Base-by-base conservation (phyloP, 2,113 vertebrate genomes). In the Pituophis catenifer region DNA sequence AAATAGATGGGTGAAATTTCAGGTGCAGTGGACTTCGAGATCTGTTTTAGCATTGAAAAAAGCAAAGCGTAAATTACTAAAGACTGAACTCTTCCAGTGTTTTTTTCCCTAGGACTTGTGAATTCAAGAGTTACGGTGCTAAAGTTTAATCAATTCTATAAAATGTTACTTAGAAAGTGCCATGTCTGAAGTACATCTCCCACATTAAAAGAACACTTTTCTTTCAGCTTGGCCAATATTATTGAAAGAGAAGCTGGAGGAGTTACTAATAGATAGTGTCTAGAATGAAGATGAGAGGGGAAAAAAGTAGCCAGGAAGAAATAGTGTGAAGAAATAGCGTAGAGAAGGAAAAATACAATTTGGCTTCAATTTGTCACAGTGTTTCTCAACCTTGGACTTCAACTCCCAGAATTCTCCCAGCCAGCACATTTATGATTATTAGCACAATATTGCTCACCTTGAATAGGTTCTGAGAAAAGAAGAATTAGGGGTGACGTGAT, bases 141-240 rank as follows among this genome's bases (percentile, higher is more conserved):
- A 97, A 98, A 98, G 97, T 98, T 97, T 97, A 98, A 98, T 98
- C 97, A 98, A 96, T 97, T 96, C 96, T 97, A 98, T 98, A 98
- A 98, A 98, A 97, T 94, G 97, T 98, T 97, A 98, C 98, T 98
- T 97, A 97, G 97, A 97, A 97, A 97, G 96, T 95, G 96, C 97
- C 97, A 96, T 58, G 92, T 95, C 96, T 97, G 96, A 97, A 98
- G 98, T 97, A 96, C 96, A 97, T 97, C 96, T 97, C 97, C 94
- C 92, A 96, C 98, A 97, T 97, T 98, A 98, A 98, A 98, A 98
- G 24, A 97, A 97, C 97, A 98, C 98, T 98, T 98, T 97, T 50
- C 0, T 96, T 94, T 93, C 96, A 97, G 96, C 95, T 90, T 95
- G 95, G 96, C 94, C 94, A 88, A 93, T 96, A 94, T 96, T 96